Conservation (phyloP, 1,140 invertebrate genomes). For the Procambarus virginalis region DNA sequence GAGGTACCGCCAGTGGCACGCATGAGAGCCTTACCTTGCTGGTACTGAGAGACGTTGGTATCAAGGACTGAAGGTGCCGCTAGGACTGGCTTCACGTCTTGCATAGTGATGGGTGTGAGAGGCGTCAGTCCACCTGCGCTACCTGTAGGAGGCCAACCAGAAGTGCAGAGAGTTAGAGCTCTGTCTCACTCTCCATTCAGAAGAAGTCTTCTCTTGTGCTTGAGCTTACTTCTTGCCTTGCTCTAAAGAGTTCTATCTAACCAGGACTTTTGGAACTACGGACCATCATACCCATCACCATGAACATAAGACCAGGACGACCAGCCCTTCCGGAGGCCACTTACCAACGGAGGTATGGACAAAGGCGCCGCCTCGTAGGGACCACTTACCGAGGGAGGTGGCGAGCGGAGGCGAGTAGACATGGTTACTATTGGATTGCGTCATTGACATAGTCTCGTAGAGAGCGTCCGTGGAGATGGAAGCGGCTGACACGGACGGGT, state of each 20-base stretch:
- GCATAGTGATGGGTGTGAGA: conserved; percentile 85
- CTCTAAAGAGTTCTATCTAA: background rate
- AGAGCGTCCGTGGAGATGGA: conserved; percentile 77
- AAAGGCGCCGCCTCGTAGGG: background rate
- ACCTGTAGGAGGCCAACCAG: conserved; percentile 71
- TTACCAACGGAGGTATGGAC: background rate
- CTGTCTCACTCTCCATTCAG: background rate
- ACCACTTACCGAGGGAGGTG: conserved; percentile 81
- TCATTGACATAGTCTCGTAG: conserved; percentile 85
- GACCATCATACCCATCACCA: conserved; percentile 62
- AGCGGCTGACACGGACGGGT: conserved; percentile 78
- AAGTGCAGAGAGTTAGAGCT: conserved; percentile 26
- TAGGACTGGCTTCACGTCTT: conserved; percentile 82
- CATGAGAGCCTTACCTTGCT: conserved; percentile 74
- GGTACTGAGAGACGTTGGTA: conserved; percentile 78
- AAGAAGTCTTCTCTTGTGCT: background rate
- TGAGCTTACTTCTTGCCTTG: background rate
- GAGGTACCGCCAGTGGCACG: background rate
- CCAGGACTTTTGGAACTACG: conserved; percentile 30
- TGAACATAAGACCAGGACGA: conserved; percentile 29
- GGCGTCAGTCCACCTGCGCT: conserved; percentile 81
- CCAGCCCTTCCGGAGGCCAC: conserved; percentile 23
- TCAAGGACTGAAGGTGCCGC: conserved; percentile 78
- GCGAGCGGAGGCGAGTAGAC: conserved; percentile 86
- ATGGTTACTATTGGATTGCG: conserved; percentile 81